A percentile compares a stretch with the other conserved stretches of the same genome.
Evolutionary conservation across 2,797 vertebrate genomes (phyloP).

Genomic region (Poeciliopsis paucimaculata): DNA sequence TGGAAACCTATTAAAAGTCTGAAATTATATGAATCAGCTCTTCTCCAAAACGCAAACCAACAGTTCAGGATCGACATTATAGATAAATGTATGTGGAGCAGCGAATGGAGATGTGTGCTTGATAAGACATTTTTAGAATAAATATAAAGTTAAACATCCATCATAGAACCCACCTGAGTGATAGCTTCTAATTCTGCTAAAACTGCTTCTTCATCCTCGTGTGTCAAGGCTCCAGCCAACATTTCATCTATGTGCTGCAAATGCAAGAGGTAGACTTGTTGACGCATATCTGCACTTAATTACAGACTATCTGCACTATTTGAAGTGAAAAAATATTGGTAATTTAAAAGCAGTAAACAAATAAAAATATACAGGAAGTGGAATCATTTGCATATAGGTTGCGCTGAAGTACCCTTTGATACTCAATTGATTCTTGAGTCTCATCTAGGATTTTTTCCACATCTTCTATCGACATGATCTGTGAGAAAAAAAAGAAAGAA

Average conservation of each 20-base stretch:
- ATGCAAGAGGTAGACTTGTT: slow-evolving; percentile 3
- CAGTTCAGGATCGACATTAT: neutral
- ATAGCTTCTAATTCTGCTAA: slow-evolving; percentile 91
- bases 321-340: neutral
- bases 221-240: slow-evolving; percentile 87
- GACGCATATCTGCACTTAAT: neutral
- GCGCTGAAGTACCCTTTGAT: slow-evolving; percentile 86
- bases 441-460: slow-evolving; percentile 95
- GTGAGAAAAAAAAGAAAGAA: slow-evolving; percentile 31
- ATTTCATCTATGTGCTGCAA: slow-evolving; percentile 94
- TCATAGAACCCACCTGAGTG: slow-evolving; percentile 83
- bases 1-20: neutral
- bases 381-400: neutral
- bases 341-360: neutral
- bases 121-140: slow-evolving; percentile 10
- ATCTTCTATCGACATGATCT: slow-evolving; percentile 96
- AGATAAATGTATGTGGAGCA: neutral
- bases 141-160: slow-evolving; percentile 26
- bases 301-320: neutral
- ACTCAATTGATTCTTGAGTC: slow-evolving; percentile 92
- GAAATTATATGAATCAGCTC: slow-evolving; percentile 9
- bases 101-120: slow-evolving; percentile 7
- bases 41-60: slow-evolving; percentile 8
- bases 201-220: slow-evolving; percentile 92
- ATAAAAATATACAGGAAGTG: neutral